Evolutionary conservation across 2,888 invertebrate genomes (phyloP).

Genomic region (Hydrotaea cyrtoneurina): DNA sequence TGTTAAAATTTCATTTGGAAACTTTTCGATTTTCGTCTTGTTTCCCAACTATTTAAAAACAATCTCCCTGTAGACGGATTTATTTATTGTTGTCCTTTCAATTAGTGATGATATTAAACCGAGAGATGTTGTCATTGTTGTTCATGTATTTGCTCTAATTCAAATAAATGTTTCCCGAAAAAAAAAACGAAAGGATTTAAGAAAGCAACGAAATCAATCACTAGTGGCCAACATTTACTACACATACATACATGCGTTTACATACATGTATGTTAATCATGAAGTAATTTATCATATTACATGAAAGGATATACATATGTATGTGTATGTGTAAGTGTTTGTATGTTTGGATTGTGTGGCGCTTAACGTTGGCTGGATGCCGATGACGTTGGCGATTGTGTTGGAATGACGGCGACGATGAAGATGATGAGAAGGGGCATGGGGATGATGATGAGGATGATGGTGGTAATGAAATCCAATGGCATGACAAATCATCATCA

Average conservation of each 20-base stretch:
- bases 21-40: too few relatives aligned
- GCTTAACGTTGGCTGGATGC: not conserved
- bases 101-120: not conserved
- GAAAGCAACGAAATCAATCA: slow-evolving; percentile 19
- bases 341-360: not conserved
- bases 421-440: not conserved
- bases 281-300: slow-evolving; percentile 22
- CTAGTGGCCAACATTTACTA: not conserved
- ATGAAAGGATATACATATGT: not conserved
- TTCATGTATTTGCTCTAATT: not conserved
- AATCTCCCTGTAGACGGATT: too few relatives aligned
- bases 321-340: not conserved
- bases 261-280: not conserved
- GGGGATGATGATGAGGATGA: not conserved
- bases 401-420: not conserved
- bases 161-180: not conserved
- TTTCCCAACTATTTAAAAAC: too few relatives aligned
- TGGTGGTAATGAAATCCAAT: slow-evolving; percentile 36
- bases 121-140: not conserved
- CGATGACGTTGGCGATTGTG: not conserved
- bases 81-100: not conserved
- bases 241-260: not conserved
- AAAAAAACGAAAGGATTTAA: not conserved
- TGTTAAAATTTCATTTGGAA: too few relatives aligned
- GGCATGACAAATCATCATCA: slow-evolving; percentile 51